Evolutionary conservation across 2,888 invertebrate genomes (phyloP), one percentile per base, ranked within the genome.

Genomic region (Pheosia gnoma): DNA sequence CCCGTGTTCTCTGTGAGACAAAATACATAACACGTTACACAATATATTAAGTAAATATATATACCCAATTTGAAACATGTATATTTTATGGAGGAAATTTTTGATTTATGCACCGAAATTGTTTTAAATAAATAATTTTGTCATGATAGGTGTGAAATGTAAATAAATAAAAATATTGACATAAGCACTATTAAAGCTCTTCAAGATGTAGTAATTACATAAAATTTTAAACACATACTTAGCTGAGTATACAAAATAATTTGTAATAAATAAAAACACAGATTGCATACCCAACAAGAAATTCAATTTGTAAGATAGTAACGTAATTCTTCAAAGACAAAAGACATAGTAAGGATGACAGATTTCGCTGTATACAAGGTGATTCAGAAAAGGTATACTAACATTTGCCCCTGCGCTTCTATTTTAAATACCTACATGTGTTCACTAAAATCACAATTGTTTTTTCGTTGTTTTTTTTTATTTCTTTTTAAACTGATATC

Each of bases 1-100:
- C 91, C 92, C 86, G 92, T 89, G 90, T 90, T 92, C 77, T 93
- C 93, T 93, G 92, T 81, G 85, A 85, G 88, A 89, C 81, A 91
- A 90, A 91, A 90, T 85, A 87, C 79, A 89, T 83, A 79, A 52
- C 63, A 72, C 71, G 70, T 82, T 81, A 83, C 76, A 82, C 71
- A 72, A 75, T 65, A 72, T 70, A 62, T 67, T 69, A 63, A 70
- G 57, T 39, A 60, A 62, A 60, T 7, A 41, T 41, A 7, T 41
- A 25, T 43, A 43, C 43, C 43, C 8, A 9, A 8, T 8, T 9
- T 10, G 8, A 2, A 2, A 43, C 9, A 9, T 43, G 10, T 9
- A 43, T 43, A 9, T 43, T 47, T 47, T 47, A 3, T 47, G 47
- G 9, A 5, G 47, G 9, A 47, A 11, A 5, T n/a, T 47, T 9